phyloP scores from a whole-genome alignment of 2,797 vertebrate genomes.

The Kryptopterus vitreolus region DNA sequence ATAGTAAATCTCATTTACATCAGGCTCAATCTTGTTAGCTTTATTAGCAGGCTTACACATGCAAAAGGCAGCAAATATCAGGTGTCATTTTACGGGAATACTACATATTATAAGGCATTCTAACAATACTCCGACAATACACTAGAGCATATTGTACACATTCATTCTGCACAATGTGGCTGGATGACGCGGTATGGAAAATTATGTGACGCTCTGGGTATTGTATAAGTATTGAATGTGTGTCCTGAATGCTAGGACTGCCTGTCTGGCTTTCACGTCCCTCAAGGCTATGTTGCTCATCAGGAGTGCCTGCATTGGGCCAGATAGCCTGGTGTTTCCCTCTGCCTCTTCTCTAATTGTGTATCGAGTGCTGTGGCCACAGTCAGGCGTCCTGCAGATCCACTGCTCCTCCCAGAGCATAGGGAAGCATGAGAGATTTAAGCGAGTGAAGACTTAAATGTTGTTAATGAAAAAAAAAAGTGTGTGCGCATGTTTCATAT shows the following conservation, averaged over 20 bases:
- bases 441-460: background rate
- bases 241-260: constrained; percentile 31
- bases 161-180: background rate
- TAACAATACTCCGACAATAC: background rate
- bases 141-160: background rate
- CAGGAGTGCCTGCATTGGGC: constrained; percentile 38
- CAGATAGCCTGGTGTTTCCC: constrained; percentile 39
- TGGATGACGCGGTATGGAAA: constrained; percentile 56
- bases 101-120: background rate
- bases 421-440: constrained; percentile 22
- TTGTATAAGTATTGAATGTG: constrained; percentile 64
- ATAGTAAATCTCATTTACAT: constrained; percentile 22
- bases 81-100: background rate
- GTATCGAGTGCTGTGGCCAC: constrained; percentile 33
- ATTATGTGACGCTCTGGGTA: constrained; percentile 57
- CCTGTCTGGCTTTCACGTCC: constrained; percentile 52
- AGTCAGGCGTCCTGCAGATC: constrained; percentile 22
- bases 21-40: background rate
- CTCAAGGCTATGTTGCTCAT: constrained; percentile 55
- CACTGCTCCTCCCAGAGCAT: constrained; percentile 25
- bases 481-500: background rate
- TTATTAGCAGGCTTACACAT: background rate
- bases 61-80: background rate
- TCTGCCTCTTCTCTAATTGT: constrained; percentile 44
- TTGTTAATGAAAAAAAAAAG: background rate